Base-by-base conservation (phyloP, 1,140 invertebrate genomes). In the Ceratitis capitata region DNA sequence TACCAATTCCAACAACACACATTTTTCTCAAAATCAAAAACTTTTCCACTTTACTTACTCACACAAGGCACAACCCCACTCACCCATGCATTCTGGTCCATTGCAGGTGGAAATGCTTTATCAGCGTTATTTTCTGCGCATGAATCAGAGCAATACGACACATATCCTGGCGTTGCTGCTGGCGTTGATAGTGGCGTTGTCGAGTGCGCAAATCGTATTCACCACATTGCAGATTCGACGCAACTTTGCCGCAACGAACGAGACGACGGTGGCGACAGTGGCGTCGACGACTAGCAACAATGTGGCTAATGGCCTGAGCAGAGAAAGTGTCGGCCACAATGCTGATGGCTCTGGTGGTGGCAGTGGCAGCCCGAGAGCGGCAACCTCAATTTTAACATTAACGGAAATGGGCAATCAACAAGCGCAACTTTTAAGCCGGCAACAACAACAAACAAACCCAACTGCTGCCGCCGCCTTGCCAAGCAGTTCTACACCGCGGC, bases 141-240 rank as follows among this genome's bases (percentile, higher is more conserved):
- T 98, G 94, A 98, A 98, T 93, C 97, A 98, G 92, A 96, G 95
- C 87, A 98, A 97, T 92, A 95, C 97, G 93, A 97, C 96, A 1
- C 95, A 97, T 88, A 93, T 98, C 53, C 93, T 98, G 83, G 95
- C 94, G 6, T 93, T 98, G 35, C 92, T 98, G 16, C 93, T 96
- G 51, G 93, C 94, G 4, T 93, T 97, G 49, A 94, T 95, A 51
- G 86, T 95, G 42, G 93, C 95, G 1, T 92, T 97, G 29, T 93
- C 94, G 78, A 88, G 93, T 35, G 92, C 95, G 7, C 93, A 94
- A 84, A 87, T 93, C 35, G 92, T 92, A 3, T 92, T 92, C 5
- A 88, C 93, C 32, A 88, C 91, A 84, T 49, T 90, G 85, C 87
- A 92, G 83, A 85, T 91, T 42, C 87, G 85, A 9, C 88, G 86